Percentiles rank a stretch among this genome's conserved stretches.
These are phyloP conservation scores for Neoitamus cyanurus DNA, from an alignment of 2,888 invertebrate genomes.

Conservation along the genomic window DNA sequence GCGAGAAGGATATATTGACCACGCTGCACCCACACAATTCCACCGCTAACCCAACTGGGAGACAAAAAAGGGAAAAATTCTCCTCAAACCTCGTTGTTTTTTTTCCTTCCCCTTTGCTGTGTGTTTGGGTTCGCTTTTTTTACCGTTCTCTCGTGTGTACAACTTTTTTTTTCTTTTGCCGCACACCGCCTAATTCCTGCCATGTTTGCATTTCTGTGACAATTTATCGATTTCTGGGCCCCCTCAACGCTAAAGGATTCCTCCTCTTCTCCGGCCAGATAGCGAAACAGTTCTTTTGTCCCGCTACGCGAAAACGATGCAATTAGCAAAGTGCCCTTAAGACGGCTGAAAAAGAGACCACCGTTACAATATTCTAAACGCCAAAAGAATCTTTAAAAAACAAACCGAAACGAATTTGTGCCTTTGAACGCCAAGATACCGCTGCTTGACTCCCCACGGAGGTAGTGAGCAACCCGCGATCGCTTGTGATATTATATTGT, in stretches of 20 bases:
- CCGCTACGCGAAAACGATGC: neutral
- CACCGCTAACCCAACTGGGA: neutral
- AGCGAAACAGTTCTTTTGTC: neutral
- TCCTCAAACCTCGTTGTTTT: neutral
- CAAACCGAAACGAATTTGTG: neutral
- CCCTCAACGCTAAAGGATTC: constrained; percentile 51
- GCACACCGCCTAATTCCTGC: constrained; percentile 47
- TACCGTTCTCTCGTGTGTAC: constrained; percentile 11
- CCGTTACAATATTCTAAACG: neutral
- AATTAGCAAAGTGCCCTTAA: constrained; percentile 27
- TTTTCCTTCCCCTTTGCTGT: constrained; percentile 47
- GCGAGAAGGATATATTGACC: constrained; percentile 14
- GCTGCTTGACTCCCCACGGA: neutral
- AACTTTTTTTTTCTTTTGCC: constrained; percentile 17
- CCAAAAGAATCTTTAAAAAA: neutral
- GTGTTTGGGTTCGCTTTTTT: constrained; percentile 15
- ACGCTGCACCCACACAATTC: constrained; percentile 12
- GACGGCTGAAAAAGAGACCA: neutral
- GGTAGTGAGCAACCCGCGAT: neutral
- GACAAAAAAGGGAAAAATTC: neutral
- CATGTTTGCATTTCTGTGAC: constrained; percentile 55
- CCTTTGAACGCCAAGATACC: neutral
- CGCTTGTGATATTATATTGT: constrained; percentile 7
- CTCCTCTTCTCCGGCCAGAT: constrained; percentile 36
- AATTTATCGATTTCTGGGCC: constrained; percentile 54